Conservation (phyloP, 2,797 vertebrate species). For the Trachurus trachurus region DNA sequence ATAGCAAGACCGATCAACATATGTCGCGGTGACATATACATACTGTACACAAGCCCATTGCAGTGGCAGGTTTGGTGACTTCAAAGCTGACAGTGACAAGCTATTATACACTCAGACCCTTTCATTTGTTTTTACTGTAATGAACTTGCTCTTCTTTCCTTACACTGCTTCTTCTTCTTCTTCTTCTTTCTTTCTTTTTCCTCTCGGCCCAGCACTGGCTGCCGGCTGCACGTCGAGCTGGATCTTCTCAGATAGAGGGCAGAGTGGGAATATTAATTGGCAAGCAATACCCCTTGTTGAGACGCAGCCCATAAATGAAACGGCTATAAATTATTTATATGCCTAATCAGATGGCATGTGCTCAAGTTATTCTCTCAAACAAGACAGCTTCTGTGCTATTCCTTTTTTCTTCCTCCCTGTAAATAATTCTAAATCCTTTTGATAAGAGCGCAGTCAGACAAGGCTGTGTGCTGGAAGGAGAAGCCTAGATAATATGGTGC, state of each 20-base stretch:
- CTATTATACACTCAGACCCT: conserved; percentile 67
- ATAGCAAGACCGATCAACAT: conserved; percentile 14
- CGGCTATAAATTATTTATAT: conserved; percentile 83
- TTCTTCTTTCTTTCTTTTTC: conserved; percentile 36
- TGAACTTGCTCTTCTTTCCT: conserved; percentile 66
- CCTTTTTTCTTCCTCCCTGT: conserved; percentile 35
- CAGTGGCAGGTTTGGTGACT: conserved; percentile 68
- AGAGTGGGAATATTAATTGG: conserved; percentile 87
- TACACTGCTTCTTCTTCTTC: conserved; percentile 11
- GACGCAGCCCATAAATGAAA: conserved; percentile 75
- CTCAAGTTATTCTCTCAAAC: conserved; percentile 72
- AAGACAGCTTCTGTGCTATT: conserved; percentile 75
- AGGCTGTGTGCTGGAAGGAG: conserved; percentile 53
- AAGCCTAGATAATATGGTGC: conserved; percentile 65
- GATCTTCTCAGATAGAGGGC: conserved; percentile 78
- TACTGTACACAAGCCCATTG: conserved; percentile 42
- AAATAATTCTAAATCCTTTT: conserved; percentile 70
- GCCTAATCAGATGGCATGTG: conserved; percentile 78
- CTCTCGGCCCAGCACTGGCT: conserved; percentile 60
- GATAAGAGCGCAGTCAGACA: conserved; percentile 59
- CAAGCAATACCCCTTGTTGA: conserved; percentile 73
- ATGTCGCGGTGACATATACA: conserved; percentile 29
- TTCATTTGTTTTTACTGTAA: conserved; percentile 85
- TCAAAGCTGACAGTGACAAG: conserved; percentile 77
- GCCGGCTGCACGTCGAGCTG: conserved; percentile 63